Percentiles rank a stretch among this genome's conserved stretches.
These are phyloP conservation scores for Epinephelus awoara DNA, from an alignment of 2,797 vertebrate species.

Conservation along the genomic window DNA sequence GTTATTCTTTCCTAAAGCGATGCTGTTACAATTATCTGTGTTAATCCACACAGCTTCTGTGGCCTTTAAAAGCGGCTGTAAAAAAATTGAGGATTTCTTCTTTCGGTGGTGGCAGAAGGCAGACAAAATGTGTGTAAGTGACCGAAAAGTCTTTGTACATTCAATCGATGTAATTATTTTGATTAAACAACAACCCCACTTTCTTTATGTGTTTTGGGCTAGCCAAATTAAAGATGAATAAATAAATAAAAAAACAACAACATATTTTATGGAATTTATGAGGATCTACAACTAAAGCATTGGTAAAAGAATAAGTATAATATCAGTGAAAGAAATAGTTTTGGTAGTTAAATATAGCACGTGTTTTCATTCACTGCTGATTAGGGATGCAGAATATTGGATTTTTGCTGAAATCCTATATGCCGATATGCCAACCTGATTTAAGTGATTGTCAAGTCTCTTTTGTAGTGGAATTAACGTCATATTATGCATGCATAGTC, in stretches of 20 bases:
- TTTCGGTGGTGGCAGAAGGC: not conserved
- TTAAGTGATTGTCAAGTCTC: too few relatives aligned
- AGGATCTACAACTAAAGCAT: not conserved
- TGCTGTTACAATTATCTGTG: not conserved
- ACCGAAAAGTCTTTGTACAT: not conserved
- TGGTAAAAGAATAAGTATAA: not conserved
- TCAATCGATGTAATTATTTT: not conserved
- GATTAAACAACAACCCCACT: not conserved
- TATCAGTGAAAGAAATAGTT: too few relatives aligned
- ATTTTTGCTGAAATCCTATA: too few relatives aligned
- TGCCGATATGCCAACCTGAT: too few relatives aligned
- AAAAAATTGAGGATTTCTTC: not conserved
- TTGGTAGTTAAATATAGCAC: too few relatives aligned
- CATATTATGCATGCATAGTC: too few relatives aligned
- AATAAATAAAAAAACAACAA: not conserved
- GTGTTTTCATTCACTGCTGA: too few relatives aligned
- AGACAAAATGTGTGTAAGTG: not conserved
- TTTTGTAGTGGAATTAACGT: too few relatives aligned
- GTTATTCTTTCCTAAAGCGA: not conserved
- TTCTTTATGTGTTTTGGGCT: not conserved
- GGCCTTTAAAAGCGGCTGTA: not conserved
- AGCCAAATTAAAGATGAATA: not conserved
- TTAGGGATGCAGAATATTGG: too few relatives aligned
- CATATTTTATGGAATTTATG: not conserved
- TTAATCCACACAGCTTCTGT: too few relatives aligned